A percentile compares a stretch with the other conserved stretches of the same genome.
phyloP scores from a whole-genome alignment of 2,888 invertebrate species.

The Diabrotica balteata region DNA sequence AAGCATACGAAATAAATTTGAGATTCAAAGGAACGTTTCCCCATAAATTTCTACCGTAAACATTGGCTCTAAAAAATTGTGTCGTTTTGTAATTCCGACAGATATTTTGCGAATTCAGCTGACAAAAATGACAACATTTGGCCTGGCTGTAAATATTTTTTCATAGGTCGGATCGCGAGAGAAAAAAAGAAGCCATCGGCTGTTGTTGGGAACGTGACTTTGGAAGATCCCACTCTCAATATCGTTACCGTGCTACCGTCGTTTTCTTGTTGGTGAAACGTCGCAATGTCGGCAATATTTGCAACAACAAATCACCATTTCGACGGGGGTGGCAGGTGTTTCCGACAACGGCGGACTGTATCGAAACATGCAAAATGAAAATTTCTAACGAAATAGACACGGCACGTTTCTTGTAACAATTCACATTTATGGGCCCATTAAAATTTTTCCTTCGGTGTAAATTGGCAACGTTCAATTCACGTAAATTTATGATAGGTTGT shows the following conservation, averaged over 20 bases:
- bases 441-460: constrained; percentile 31
- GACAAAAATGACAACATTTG: constrained; percentile 23
- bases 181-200: constrained; percentile 23
- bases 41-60: neutral
- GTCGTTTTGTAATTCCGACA: constrained; percentile 9
- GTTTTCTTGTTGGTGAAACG: constrained; percentile 28
- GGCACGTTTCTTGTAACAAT: constrained; percentile 35
- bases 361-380: constrained; percentile 34
- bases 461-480: constrained; percentile 29
- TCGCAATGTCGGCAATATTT: constrained; percentile 29
- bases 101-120: constrained; percentile 20
- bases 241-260: constrained; percentile 18
- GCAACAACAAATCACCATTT: constrained; percentile 36
- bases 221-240: constrained; percentile 26
- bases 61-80: constrained; percentile 6
- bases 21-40: neutral
- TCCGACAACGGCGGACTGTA: constrained; percentile 32
- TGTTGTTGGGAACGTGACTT: constrained; percentile 27
- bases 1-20: neutral
- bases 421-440: constrained; percentile 35
- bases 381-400: constrained; percentile 30
- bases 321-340: constrained; percentile 31
- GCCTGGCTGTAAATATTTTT: constrained; percentile 23
- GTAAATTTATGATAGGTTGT: constrained; percentile 25
- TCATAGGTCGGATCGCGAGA: constrained; percentile 1